Conservation (phyloP, 2,888 invertebrate genomes). For the Dasypogon diadema region DNA sequence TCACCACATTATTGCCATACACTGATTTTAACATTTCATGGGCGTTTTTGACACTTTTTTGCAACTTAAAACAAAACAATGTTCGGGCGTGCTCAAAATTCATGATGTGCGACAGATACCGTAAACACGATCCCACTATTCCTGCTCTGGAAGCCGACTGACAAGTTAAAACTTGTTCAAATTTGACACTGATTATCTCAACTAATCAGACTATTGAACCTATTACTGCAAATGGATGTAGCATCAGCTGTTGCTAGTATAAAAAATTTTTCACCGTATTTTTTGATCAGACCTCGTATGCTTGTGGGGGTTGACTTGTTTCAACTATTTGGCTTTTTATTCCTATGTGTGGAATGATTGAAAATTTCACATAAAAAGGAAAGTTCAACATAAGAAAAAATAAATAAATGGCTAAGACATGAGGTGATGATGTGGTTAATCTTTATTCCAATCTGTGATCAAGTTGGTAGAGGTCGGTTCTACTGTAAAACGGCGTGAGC, state of each 20-base stretch:
- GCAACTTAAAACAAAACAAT: background rate
- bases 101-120: background rate
- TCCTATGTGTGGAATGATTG: too few species aligned
- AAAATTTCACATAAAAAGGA: too few species aligned
- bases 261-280: background rate
- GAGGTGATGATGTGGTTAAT: too few species aligned
- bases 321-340: conserved; percentile 11
- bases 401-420: too few species aligned
- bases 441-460: too few species aligned
- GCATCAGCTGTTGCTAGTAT: background rate
- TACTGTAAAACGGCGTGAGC: too few species aligned
- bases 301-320: background rate
- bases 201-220: background rate
- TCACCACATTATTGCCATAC: background rate
- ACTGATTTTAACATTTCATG: background rate
- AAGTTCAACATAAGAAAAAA: too few species aligned
- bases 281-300: background rate
- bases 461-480: too few species aligned
- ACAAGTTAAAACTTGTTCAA: background rate
- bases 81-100: background rate
- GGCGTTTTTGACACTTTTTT: background rate
- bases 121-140: background rate
- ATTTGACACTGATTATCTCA: background rate
- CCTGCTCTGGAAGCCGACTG: background rate
- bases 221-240: background rate